Evolutionary conservation across 2,888 invertebrate genomes (phyloP), one percentile per base, ranked within the genome.

Genomic region (Prenolepis imparis): DNA sequence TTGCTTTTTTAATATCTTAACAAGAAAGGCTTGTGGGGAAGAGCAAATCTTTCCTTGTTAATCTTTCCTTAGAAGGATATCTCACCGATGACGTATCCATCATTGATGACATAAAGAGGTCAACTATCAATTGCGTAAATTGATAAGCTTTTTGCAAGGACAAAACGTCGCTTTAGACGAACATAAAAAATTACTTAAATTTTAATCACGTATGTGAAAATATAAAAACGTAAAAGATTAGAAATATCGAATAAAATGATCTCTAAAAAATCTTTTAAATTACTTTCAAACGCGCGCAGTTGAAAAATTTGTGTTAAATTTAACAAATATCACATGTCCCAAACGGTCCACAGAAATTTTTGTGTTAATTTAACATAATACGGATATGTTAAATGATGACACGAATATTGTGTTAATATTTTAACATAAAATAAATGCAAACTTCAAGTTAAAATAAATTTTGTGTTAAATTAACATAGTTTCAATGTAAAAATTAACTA

Each of bases 81-180:
- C 8, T 41, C 24, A 55, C 9, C 52, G n/a, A 18, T n/a, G 24
- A 24, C 5, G 39, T 24, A 63, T 74, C 32, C 55, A 55, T 66
- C 66, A 77, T 36, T 11, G 67, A 55, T 78, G 32, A 78, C 21
- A 48, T 8, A 66, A 55, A 39, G 15, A 66, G 41, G 41, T 66
- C 52, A 3, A 75, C 36, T 6, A 55, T 55, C 6, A 24, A 64
- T 75, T 73, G n/a, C 15, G 12, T 77, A 77, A 78, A 21, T 28
- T 70, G 77, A 78, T 78, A 70, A 78, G 18, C 15, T 36, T 39
- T 18, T 12, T 39, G 12, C 18, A n/a, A 28, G 21, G 21, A 39
- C 15, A n/a, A 44, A n/a, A n/a, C 4, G 18, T 77, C n/a, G 11
- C 5, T 52, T 52, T 18, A 18, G 1, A 63, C 21, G 12, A 63